Evolutionary conservation across 2,888 invertebrate genomes (phyloP), one percentile per base, ranked within the genome.

Genomic region (Oligia latruncula): DNA sequence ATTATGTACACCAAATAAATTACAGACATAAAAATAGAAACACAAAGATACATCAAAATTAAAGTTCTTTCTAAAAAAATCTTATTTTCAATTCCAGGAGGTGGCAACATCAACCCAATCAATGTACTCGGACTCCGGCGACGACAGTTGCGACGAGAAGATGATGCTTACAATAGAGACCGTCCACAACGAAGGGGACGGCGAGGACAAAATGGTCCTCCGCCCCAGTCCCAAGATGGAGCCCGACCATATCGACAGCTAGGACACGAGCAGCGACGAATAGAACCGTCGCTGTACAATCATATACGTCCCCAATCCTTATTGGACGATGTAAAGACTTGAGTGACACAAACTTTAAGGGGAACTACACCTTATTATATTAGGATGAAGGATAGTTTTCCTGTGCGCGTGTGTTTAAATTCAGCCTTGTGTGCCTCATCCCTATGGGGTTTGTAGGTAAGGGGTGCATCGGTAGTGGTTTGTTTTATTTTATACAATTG

Each of bases 81-180:
- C 65, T 4, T 9, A n/a, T 29, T 23, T 71, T 81, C 2, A 23
- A 40, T 65, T 88, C 46, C 83, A 93, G 93, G 93, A 92, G 74
- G 93, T 92, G 72, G 98, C 98, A 67, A 98, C 98, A 75, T 98
- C 98, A n/a, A 98, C 98, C 3, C 98, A 98, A 90, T 97, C 97
- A 1, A 97, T 97, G 92, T 97, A 97, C 83, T 98, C 98, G 0
- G 98, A 98, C 89, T 98, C 98, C 81, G 97, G 98, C 87, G 97
- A 97, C 76, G 97, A 97, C 91, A 98, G 98, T 86, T 97, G 97
- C 87, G 98, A 98, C 88, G 98, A 98, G 88, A 98, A 98, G 93
- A 98, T 98, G 97, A 98, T 98, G 97, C 97, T 98, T 11, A 98
- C 98, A 11, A 97, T 98, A 73, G 96, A 96, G 82, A 98, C 98